Conservation (phyloP, 2,888 invertebrate genomes). For the Melikaiella ostensackeni region DNA sequence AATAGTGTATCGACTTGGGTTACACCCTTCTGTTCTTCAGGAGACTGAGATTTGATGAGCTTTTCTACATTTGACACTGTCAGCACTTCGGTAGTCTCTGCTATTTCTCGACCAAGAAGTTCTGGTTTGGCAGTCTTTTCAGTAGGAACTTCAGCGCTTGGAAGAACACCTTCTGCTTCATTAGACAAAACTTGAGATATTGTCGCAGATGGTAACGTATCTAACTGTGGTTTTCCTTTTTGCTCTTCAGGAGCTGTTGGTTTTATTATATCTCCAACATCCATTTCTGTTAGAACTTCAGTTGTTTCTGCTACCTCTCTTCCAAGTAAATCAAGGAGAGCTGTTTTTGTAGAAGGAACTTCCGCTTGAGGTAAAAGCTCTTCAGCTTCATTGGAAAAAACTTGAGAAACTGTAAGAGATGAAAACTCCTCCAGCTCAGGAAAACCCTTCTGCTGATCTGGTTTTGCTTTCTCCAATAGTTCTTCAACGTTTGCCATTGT, state of each 20-base stretch:
- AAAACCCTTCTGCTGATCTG: slow-evolving; percentile 61
- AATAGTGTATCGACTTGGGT: slow-evolving; percentile 58
- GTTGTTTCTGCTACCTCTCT: slow-evolving; percentile 74
- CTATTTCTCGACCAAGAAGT: slow-evolving; percentile 70
- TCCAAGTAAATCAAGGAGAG: slow-evolving; percentile 63
- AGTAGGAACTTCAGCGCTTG: slow-evolving; percentile 50
- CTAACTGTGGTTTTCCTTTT: slow-evolving; percentile 50
- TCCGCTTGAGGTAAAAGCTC: slow-evolving; percentile 47
- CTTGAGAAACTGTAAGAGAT: slow-evolving; percentile 61
- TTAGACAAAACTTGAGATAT: slow-evolving; percentile 57
- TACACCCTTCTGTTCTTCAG: slow-evolving; percentile 54
- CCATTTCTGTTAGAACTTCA: slow-evolving; percentile 62
- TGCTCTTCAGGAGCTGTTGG: slow-evolving; percentile 50
- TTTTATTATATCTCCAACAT: slow-evolving; percentile 55
- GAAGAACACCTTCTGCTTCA: slow-evolving; percentile 56
- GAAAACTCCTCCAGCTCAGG: slow-evolving; percentile 62
- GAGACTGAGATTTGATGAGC: slow-evolving; percentile 51
- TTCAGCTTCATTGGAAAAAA: slow-evolving; percentile 62
- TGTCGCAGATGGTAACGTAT: slow-evolving; percentile 58
- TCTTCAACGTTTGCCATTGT: slow-evolving; percentile 58
- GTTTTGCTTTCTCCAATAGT: slow-evolving; percentile 55
- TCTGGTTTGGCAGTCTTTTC: slow-evolving; percentile 62
- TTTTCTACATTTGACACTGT: slow-evolving; percentile 65
- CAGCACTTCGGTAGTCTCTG: slow-evolving; percentile 68
- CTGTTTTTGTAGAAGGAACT: slow-evolving; percentile 50